Evolutionary conservation across 2,888 invertebrate species (phyloP).

Genomic region (Mesopsocus fuscifrons): DNA sequence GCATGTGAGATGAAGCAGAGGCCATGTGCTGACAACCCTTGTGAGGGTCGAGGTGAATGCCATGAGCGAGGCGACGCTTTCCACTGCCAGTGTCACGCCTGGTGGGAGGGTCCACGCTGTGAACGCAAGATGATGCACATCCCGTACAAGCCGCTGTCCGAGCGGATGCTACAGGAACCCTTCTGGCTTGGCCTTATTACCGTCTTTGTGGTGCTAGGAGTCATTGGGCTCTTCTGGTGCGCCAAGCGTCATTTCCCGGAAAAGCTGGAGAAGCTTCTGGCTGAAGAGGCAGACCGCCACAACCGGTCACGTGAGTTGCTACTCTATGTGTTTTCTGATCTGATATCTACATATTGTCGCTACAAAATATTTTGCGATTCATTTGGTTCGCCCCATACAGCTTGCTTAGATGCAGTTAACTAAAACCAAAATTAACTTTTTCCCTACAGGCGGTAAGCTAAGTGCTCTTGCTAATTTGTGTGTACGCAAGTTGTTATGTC

Average conservation of each 20-base stretch:
- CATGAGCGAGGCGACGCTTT: slow-evolving; percentile 42
- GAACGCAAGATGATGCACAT: slow-evolving; percentile 48
- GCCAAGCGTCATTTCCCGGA: slow-evolving; percentile 72
- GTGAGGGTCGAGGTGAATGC: slow-evolving; percentile 56
- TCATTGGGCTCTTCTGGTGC: slow-evolving; percentile 66
- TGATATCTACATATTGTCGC: too few relatives aligned
- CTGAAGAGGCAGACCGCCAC: slow-evolving; percentile 51
- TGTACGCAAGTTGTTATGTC: too few relatives aligned
- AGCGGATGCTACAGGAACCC: slow-evolving; percentile 69
- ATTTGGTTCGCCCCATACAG: too few relatives aligned
- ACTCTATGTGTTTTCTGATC: too few relatives aligned
- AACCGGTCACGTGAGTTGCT: slow-evolving; percentile 46
- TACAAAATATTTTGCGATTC: slow-evolving; percentile 21
- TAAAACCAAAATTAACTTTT: too few relatives aligned
- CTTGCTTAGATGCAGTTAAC: too few relatives aligned
- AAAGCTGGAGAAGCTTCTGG: slow-evolving; percentile 62
- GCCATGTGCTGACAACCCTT: slow-evolving; percentile 53
- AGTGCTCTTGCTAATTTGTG: too few relatives aligned
- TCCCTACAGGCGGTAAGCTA: too few relatives aligned
- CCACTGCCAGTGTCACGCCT: slow-evolving; percentile 52
- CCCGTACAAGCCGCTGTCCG: slow-evolving; percentile 50
- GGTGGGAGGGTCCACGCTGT: slow-evolving; percentile 50
- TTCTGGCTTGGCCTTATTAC: slow-evolving; percentile 80
- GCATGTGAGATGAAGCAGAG: slow-evolving; percentile 46
- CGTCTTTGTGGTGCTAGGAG: slow-evolving; percentile 56